Conservation (phyloP, 2,113 vertebrate genomes). For the Candoia aspera region DNA sequence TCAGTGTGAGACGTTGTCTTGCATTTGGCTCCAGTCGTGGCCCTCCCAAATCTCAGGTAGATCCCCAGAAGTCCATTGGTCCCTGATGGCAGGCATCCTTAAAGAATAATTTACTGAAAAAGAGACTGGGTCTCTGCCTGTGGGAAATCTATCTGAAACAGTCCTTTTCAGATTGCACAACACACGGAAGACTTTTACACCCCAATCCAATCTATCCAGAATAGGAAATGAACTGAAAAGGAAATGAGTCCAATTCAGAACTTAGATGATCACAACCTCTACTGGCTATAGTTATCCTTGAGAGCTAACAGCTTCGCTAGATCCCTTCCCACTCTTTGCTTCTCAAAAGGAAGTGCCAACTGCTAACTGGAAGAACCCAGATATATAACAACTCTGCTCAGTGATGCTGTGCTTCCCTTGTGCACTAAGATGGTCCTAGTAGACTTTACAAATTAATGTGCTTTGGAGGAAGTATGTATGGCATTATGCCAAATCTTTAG, state of each 20-base stretch:
- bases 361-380: background rate
- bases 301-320: background rate
- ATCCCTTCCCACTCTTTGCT: background rate
- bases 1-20: background rate
- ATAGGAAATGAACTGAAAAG: background rate
- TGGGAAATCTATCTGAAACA: slow-evolving; percentile 6
- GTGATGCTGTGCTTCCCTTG: background rate
- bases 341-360: background rate
- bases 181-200: background rate
- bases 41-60: background rate
- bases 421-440: background rate
- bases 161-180: slow-evolving; percentile 8
- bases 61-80: background rate
- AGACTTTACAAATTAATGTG: background rate
- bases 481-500: background rate
- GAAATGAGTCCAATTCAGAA: background rate
- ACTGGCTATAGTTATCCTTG: background rate
- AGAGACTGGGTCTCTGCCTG: background rate
- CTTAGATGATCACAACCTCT: background rate
- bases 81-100: slow-evolving; percentile 2
- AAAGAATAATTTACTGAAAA: slow-evolving; percentile 13
- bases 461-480: background rate
- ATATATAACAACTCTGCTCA: background rate
- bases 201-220: background rate
- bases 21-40: background rate